Percentiles rank a stretch among this genome's conserved stretches.
phyloP scores from a whole-genome alignment of 2,888 invertebrate genomes.

The Pollenia angustigena region DNA sequence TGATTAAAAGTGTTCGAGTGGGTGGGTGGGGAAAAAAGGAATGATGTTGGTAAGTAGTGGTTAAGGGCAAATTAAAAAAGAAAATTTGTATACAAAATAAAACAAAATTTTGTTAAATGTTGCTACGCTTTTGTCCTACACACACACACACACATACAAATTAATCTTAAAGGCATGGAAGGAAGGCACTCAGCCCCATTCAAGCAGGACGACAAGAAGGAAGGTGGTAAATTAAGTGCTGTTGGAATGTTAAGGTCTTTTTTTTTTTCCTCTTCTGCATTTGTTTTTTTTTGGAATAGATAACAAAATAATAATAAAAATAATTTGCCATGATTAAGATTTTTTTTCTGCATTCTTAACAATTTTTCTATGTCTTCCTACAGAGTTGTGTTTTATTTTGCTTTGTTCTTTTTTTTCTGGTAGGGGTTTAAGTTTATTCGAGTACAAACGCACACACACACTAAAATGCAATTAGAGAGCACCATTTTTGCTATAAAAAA shows the following conservation, averaged over 20 bases:
- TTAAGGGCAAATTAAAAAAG: conserved; percentile 41
- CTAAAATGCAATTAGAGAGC: conserved; percentile 3
- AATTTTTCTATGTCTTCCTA: not conserved
- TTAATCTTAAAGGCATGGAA: conserved; percentile 49
- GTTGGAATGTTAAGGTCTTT: conserved; percentile 56
- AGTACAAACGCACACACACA: not conserved
- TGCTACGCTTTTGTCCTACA: conserved; percentile 2
- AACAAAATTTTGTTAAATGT: conserved; percentile 17
- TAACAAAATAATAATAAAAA: conserved; percentile 55
- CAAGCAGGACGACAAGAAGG: conserved; percentile 51
- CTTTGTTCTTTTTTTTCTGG: not conserved
- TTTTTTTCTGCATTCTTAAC: conserved; percentile 9
- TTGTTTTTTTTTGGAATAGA: not conserved
- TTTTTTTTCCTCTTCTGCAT: not conserved
- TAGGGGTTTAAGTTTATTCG: not conserved
- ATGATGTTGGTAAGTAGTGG: not conserved
- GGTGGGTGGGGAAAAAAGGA: not conserved
- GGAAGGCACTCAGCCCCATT: conserved; percentile 41
- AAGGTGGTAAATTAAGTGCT: conserved; percentile 58
- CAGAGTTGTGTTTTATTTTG: conserved; percentile 1
- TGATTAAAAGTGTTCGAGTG: conserved; percentile 5
- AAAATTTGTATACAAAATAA: conserved; percentile 9
- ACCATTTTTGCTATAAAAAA: not conserved
- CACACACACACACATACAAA: conserved; percentile 18
- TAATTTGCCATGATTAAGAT: conserved; percentile 56